Base-by-base conservation (phyloP, 2,888 invertebrate genomes). In the Plusia festucae region DNA sequence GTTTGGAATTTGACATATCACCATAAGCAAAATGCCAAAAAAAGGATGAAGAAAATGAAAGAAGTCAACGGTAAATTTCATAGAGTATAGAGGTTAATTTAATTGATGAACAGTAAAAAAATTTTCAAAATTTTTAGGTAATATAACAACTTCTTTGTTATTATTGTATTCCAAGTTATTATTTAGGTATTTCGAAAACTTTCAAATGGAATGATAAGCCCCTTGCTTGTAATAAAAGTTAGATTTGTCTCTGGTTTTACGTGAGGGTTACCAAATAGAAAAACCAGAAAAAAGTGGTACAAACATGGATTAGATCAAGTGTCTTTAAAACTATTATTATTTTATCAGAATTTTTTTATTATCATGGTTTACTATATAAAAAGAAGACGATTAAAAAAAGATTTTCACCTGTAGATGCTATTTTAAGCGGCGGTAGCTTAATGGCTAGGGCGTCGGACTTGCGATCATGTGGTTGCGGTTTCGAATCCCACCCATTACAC, bases 1-100 rank as follows among this genome's bases (percentile, higher is more conserved):
- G 92, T 92, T 93, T 90, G 90, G 90, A 92, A 91, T 93, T 94
- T 94, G 94, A 94, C 94, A 92, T 88, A 85, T 82, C 83, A 87
- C 88, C 87, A 88, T 86, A 88, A 78, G 83, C 82, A 82, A 85
- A 79, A 81, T 88, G 87, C 87, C 88, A 91, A 89, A 90, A 87
- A 84, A 84, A 81, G 79, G 80, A 85, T 79, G 81, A 86, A 73
- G 71, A 70, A 81, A 73, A 68, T 70, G 69, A 71, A 74, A 73
- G 61, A 79, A 76, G 87, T 84, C 87, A 92, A 92, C 91, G 91
- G 90, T 91, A 90, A 87, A 86, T 82, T 85, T 76, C 88, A 91
- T 88, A 90, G 88, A 88, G 71, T 68, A 75, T n/a, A 54, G 60
- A 60, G 59, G 7, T 58, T 15, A 40, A 40, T 40, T 15, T 40